Conservation (phyloP, 2,113 vertebrate genomes). For the Thamnophis sirtalis region DNA sequence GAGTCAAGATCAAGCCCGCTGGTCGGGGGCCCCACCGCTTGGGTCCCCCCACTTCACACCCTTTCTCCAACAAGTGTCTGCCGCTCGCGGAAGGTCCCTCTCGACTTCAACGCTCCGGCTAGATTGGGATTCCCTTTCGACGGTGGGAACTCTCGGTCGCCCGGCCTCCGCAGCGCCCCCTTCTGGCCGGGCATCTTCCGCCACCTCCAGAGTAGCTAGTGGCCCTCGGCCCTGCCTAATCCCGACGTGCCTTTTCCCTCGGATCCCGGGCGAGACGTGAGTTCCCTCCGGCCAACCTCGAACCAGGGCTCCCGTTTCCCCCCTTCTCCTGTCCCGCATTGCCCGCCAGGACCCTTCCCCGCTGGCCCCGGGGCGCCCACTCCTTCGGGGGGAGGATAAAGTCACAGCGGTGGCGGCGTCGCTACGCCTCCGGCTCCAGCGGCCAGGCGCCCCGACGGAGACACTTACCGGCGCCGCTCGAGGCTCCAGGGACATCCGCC, state of each 20-base stretch:
- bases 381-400: not conserved
- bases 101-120: not conserved
- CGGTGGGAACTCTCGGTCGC: not conserved
- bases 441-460: not conserved
- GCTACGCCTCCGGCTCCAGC: not conserved
- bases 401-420: not conserved
- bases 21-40: not conserved
- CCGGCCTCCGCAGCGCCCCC: not conserved
- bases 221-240: not conserved
- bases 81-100: not conserved
- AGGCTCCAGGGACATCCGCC: not conserved
- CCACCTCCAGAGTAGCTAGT: not conserved
- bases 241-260: not conserved
- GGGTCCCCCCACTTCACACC: not conserved
- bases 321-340: not conserved
- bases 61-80: not conserved
- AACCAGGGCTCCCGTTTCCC: too few relatives aligned
- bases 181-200: not conserved
- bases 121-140: not conserved
- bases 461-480: conserved; percentile 3
- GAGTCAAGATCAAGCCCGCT: not conserved
- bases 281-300: not conserved
- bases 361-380: too few relatives aligned
- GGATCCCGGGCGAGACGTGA: not conserved
- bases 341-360: not conserved